A percentile compares a stretch with the other conserved stretches of the same genome.
Evolutionary conservation across 2,888 invertebrate species (phyloP).

Genomic region (Choreutis nemorana): DNA sequence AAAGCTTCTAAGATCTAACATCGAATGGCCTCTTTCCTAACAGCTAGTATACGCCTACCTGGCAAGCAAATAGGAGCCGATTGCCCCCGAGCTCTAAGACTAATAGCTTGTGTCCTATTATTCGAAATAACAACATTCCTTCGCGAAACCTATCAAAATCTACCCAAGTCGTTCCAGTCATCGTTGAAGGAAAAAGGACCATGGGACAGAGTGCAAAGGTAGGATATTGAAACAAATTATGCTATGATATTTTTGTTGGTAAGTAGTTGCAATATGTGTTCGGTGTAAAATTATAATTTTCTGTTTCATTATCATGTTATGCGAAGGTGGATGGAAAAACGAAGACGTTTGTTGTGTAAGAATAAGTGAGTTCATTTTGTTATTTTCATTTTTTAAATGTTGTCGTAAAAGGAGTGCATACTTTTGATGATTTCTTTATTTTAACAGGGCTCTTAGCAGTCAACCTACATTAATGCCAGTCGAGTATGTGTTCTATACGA

Average conservation of each 20-base stretch:
- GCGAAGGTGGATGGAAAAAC: conserved; percentile 66
- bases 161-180: conserved; percentile 77
- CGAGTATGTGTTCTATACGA: conserved; percentile 61
- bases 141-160: conserved; percentile 91
- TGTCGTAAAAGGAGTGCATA: conserved; percentile 50
- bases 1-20: not conserved
- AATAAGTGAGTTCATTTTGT: conserved; percentile 63
- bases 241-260: conserved; percentile 30
- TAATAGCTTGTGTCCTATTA: conserved; percentile 94
- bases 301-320: conserved; percentile 53
- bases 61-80: conserved; percentile 74
- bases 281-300: conserved; percentile 47
- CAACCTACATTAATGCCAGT: conserved; percentile 67
- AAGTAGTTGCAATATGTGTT: conserved; percentile 43
- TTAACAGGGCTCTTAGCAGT: conserved; percentile 67
- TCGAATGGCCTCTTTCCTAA: no score
- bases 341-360: conserved; percentile 61
- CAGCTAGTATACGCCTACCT: conserved; percentile 72
- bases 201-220: conserved; percentile 84
- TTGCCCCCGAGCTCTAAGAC: conserved; percentile 87
- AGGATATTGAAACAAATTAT: conserved; percentile 21
- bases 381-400: conserved; percentile 49
- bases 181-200: conserved; percentile 82
- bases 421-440: conserved; percentile 60
- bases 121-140: conserved; percentile 97